Evolutionary conservation across 2,888 invertebrate species (phyloP).

Genomic region (Creontiades dilutus): DNA sequence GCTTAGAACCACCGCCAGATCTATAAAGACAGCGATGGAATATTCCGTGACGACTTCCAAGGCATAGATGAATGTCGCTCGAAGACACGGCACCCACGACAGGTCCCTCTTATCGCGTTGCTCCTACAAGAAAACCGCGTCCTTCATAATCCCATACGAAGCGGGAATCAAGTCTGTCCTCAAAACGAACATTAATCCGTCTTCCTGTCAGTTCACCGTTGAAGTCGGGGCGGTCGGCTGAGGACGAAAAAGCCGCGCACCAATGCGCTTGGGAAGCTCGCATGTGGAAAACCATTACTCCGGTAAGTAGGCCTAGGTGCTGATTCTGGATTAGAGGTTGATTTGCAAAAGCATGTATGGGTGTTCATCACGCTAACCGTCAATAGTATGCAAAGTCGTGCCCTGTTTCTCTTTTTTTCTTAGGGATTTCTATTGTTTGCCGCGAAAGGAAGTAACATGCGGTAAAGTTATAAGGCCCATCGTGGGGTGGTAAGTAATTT

Average conservation of each 20-base stretch:
- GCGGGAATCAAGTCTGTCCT: background rate
- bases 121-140: background rate
- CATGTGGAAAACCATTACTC: constrained; percentile 20
- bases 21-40: background rate
- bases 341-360: background rate
- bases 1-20: background rate
- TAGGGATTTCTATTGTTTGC: background rate
- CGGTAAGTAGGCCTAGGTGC: constrained; percentile 6
- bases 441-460: too few species aligned
- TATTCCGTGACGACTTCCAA: background rate
- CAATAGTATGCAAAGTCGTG: constrained; percentile 1
- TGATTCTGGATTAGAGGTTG: constrained; percentile 17
- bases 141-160: background rate
- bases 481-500: too few species aligned
- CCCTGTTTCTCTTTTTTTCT: background rate
- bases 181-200: constrained; percentile 19
- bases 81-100: background rate
- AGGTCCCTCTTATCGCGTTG: background rate
- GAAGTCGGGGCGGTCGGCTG: background rate
- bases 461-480: too few species aligned
- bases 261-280: background rate
- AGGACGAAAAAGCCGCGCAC: background rate
- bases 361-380: background rate
- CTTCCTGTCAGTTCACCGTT: background rate
- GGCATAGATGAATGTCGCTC: background rate